A percentile compares a stretch with the other conserved stretches of the same genome.
Evolutionary conservation across 37 sponge, comb jelly and placozoan genomes (phyloP).

Genomic region (Lycopodina hypogea): DNA sequence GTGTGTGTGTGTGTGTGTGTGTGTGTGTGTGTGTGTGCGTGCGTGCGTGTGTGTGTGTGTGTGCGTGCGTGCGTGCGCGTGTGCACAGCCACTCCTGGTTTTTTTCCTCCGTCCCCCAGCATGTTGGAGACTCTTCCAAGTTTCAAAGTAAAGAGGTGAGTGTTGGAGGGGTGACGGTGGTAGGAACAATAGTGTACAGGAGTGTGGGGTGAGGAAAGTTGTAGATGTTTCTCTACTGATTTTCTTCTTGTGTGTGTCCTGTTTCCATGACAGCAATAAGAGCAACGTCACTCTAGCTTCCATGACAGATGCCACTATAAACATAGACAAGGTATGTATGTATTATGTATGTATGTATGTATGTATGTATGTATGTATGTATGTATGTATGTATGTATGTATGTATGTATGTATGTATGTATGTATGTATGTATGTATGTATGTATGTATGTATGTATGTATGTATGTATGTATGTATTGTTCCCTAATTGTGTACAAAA

Average conservation of each 20-base stretch:
- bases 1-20: too few species aligned
- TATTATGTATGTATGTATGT: background rate
- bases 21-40: too few species aligned
- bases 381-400: background rate
- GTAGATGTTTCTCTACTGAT: background rate
- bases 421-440: background rate
- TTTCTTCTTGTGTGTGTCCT: background rate
- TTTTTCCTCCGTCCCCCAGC: slow-evolving; percentile 20
- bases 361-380: background rate
- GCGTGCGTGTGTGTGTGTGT: too few species aligned
- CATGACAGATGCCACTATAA: slow-evolving; percentile 13
- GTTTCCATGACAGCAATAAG: background rate
- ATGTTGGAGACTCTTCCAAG: background rate
- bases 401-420: background rate
- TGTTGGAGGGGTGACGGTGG: background rate
- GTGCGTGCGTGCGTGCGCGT: too few species aligned
- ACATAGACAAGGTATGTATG: slow-evolving; percentile 24
- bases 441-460: too few species aligned
- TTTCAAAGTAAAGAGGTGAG: slow-evolving; percentile 26
- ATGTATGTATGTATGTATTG: too few species aligned
- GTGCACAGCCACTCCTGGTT: slow-evolving; percentile 29
- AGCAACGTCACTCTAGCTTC: slow-evolving; percentile 18
- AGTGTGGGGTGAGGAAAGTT: background rate
- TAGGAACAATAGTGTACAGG: background rate
- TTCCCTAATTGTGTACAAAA: too few species aligned